A percentile compares a stretch with the other conserved stretches of the same genome.
These are phyloP conservation scores for Bicyclus anynana DNA, from an alignment of 1,140 invertebrate genomes.

Conservation along the genomic window DNA sequence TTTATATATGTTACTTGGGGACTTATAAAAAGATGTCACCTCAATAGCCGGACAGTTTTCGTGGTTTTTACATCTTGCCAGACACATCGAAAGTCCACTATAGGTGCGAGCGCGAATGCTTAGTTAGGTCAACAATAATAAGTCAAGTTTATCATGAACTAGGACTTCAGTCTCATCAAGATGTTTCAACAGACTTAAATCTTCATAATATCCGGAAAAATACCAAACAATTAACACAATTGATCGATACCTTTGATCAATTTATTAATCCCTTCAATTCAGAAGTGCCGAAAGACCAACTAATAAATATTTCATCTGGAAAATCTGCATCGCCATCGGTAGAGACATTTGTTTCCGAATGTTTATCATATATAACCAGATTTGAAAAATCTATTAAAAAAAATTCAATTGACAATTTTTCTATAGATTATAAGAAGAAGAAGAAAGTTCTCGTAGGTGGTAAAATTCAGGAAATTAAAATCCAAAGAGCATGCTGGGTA, in stretches of 20 bases:
- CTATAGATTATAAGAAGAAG: slow-evolving; percentile 11
- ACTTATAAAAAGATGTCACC: no score
- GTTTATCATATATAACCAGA: slow-evolving; percentile 9
- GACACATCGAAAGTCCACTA: no score
- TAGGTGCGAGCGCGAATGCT: no score
- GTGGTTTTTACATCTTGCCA: no score
- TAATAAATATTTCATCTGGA: slow-evolving; percentile 17
- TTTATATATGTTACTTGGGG: no score
- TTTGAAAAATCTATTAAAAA: slow-evolving; percentile 5
- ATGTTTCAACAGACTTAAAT: slow-evolving; percentile 13
- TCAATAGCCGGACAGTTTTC: no score
- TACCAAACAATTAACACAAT: slow-evolving; percentile 8
- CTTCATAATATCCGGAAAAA: slow-evolving; percentile 15
- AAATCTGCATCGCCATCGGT: neutral
- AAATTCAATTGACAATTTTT: no score
- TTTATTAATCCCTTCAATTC: slow-evolving; percentile 18
- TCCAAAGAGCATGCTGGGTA: no score
- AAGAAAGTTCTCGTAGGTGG: slow-evolving; percentile 11
- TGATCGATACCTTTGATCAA: slow-evolving; percentile 12
- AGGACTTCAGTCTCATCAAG: slow-evolving; percentile 9
- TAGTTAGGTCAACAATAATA: neutral
- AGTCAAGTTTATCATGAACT: neutral
- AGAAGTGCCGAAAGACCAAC: slow-evolving; percentile 18
- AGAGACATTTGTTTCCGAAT: slow-evolving; percentile 13
- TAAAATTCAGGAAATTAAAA: slow-evolving; percentile 15